Evolutionary conservation across 2,888 invertebrate species (phyloP).

Genomic region (Eupithecia insigniata): DNA sequence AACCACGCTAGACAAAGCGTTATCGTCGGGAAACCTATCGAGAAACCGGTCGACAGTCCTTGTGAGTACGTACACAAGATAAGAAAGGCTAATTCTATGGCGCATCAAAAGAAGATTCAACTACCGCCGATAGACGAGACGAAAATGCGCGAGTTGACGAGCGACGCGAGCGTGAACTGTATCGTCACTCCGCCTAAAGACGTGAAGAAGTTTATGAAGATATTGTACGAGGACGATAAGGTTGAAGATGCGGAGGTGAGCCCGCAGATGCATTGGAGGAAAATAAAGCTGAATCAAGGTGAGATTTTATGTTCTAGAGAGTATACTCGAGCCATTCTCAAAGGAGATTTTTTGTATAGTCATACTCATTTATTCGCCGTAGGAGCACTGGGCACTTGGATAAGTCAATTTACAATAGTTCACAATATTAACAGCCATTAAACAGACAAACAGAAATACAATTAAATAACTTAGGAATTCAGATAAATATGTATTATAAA

Average conservation of each 20-base stretch:
- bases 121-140: slow-evolving; percentile 74
- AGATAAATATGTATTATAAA: no score
- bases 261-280: slow-evolving; percentile 69
- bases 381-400: no score
- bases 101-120: slow-evolving; percentile 57
- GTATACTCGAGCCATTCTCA: no score
- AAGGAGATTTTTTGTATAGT: no score
- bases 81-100: slow-evolving; percentile 68
- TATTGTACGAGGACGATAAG: slow-evolving; percentile 67
- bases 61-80: slow-evolving; percentile 78
- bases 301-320: slow-evolving; percentile 7
- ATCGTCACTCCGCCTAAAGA: slow-evolving; percentile 62
- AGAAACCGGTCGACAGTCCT: slow-evolving; percentile 50
- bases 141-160: slow-evolving; percentile 67
- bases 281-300: slow-evolving; percentile 65
- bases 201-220: slow-evolving; percentile 77
- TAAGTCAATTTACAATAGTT: no score
- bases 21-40: slow-evolving; percentile 68
- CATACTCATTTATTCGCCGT: no score
- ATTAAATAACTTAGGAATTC: no score
- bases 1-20: slow-evolving; percentile 79
- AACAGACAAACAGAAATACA: no score
- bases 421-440: no score
- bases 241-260: slow-evolving; percentile 53
- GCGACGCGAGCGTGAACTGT: slow-evolving; percentile 55